Base-by-base conservation (phyloP, 2,888 invertebrate species). In the Actias luna region DNA sequence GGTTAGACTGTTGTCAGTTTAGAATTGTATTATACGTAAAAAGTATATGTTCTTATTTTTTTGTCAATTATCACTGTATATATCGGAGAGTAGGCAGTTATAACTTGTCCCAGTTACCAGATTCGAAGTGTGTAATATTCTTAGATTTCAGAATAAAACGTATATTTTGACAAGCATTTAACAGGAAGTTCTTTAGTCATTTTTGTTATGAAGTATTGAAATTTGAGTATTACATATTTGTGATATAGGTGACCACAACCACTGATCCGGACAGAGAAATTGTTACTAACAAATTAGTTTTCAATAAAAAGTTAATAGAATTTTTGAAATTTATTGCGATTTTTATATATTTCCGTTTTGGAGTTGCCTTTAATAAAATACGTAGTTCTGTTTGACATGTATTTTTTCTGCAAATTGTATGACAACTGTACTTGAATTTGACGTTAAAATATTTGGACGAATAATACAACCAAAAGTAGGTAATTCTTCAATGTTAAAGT, bases 261-360 rank as follows among this genome's bases (percentile, higher is more conserved):
- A 52, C 25, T 52, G 52, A 10, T 5, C 16, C 27, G 25, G 27
- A 52, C 55, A 16, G 29, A n/a, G 5, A 55, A 29, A 55, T 29
- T 55, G 55, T 55, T 27, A 25, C 8, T 25, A 29, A 16, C 55
- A 55, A 55, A 55, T 29, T 55, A 55, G 16, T 16, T 29, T 55
- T 12, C 8, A 55, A 55, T 29, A 55, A 55, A 55, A 27, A 55
- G 27, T 14, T 25, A 25, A 61, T 25, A 4, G 33, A 22, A 65
- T 70, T 63, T 42, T 7, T 61, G 64, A 67, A 50, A n/a, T 27
- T 55, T 29, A n/a, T 55, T 29, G 29, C 14, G 55, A 29, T 55
- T 55, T 55, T 29, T 1, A 16, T 29, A 55, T 29, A 16, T 29
- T 55, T 52, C 42, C 8, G 52, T 52, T 14, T 14, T 27, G 52